Conservation (phyloP, 2,113 vertebrate species). For the Aegotheles bennettii region DNA sequence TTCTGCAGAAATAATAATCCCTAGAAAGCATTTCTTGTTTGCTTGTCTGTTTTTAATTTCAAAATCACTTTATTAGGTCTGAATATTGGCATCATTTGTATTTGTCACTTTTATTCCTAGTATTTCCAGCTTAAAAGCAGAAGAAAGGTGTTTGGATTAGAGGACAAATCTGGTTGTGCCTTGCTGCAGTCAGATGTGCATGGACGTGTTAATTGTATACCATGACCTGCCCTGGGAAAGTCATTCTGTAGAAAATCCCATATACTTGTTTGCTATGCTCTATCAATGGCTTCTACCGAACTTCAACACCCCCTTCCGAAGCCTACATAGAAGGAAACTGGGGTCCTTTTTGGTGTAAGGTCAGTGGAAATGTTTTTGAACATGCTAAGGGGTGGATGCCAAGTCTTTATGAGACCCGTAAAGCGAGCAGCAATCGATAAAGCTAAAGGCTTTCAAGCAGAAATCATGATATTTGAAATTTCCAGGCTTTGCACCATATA, state of each 20-base stretch:
- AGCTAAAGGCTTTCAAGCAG: neutral
- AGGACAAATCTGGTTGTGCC: neutral
- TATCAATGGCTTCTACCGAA: neutral
- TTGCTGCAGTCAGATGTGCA: neutral
- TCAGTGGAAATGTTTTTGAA: neutral
- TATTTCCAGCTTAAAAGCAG: neutral
- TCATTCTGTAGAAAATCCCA: neutral
- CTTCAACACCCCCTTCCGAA: too few relatives aligned
- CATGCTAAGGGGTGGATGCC: rapidly evolving
- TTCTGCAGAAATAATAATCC: neutral
- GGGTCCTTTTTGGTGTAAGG: neutral
- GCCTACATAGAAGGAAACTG: neutral
- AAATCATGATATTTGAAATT: neutral
- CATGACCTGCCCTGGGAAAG: neutral
- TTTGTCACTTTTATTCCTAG: neutral
- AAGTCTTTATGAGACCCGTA: neutral
- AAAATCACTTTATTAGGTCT: neutral
- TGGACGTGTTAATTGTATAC: rapidly evolving
- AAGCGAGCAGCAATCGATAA: neutral
- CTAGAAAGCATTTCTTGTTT: neutral
- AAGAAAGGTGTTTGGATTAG: neutral
- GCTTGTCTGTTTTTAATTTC: neutral
- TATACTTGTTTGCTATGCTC: neutral
- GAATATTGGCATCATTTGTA: neutral
- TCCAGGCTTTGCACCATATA: neutral